Base-by-base conservation (phyloP, 53 echinoderm and acorn worm genomes). In the Astropecten irregularis region DNA sequence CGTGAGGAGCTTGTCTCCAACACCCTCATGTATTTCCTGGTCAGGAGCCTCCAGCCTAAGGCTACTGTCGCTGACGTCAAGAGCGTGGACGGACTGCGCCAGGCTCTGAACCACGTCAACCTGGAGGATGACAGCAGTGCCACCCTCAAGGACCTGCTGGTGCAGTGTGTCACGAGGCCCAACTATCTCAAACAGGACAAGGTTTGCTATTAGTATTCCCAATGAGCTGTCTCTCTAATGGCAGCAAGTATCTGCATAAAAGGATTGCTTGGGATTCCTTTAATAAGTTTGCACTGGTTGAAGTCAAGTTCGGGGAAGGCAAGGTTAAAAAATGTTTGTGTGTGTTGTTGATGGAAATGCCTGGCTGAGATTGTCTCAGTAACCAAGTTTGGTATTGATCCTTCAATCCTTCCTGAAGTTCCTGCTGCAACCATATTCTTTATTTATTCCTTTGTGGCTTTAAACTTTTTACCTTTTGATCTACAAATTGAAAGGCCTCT, bases 161-260 rank as follows among this genome's bases (percentile, higher is more conserved):
- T 92, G 46, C 88, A 90, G 72, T 94, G 99, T 49, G 51, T 94
- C 48, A 88, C 83, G n/a, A 74, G 85, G 36, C 88, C 92, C 29
- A 82, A 33, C 35, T 94, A 82, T 57, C 85, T 97, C 64, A 97
- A 94, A 51, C 42, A 51, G 37, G 94, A 94, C 52, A 90, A 94
- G 82, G 99, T 97, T 29, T 16, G 52, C 16, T 15, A 3, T 52
- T 9, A 52, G 11, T 42, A 42, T n/a, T 42, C 42, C 5, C 42
- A 42, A 42, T 42, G 42, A 42, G 1, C n/a, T 28, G 28, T 0
- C 31, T 58, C 31, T 28, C 3, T 58, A 15, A 19, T 51, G 51
- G 9, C 14, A 58, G 14, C 47, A 46, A 46, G 14, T 58, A 9
- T 58, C n/a, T n/a, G n/a, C n/a, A n/a, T n/a, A n/a, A n/a, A n/a